A percentile compares a stretch with the other conserved stretches of the same genome.
Evolutionary conservation across 1,140 invertebrate species (phyloP).

Genomic region (Drosophila parvula): DNA sequence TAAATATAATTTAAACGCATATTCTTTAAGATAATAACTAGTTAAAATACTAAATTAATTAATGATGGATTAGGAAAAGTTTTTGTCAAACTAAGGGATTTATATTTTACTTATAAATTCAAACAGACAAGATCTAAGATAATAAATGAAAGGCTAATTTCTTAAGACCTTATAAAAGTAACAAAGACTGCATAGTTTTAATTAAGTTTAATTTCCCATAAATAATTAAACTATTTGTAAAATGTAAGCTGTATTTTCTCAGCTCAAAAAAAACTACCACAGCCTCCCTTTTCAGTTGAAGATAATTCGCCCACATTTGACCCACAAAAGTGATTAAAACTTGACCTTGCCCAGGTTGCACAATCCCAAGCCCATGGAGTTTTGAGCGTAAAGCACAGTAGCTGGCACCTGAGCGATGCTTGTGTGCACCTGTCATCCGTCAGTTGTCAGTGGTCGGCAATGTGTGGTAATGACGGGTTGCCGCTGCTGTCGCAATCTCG

Average conservation of each 20-base stretch:
- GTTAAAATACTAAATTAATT: too few species aligned
- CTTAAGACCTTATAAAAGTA: not conserved
- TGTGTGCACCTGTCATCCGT: conserved; percentile 22
- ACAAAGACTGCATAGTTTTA: not conserved
- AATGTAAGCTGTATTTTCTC: not conserved
- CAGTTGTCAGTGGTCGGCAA: conserved; percentile 42
- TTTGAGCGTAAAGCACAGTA: conserved; percentile 17
- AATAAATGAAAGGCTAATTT: not conserved
- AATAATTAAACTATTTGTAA: not conserved
- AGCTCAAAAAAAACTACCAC: not conserved
- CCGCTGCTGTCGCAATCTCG: conserved; percentile 38
- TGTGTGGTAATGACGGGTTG: conserved; percentile 36
- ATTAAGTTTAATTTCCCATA: not conserved
- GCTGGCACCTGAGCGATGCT: conserved; percentile 19
- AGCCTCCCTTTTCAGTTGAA: not conserved
- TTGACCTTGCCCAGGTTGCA: conserved; percentile 50
- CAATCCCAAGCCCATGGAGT: conserved; percentile 10
- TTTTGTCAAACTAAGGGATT: too few species aligned
- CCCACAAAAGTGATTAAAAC: conserved; percentile 30
- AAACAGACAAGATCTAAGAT: too few species aligned
- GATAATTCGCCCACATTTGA: conserved; percentile 25
- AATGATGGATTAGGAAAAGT: too few species aligned
- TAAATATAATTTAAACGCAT: not conserved
- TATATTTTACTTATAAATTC: not conserved
- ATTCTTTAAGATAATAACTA: too few species aligned